Evolutionary conservation across 1,140 invertebrate species (phyloP), one percentile per base, ranked within the genome.

Genomic region (Cheumatopsyche charites): DNA sequence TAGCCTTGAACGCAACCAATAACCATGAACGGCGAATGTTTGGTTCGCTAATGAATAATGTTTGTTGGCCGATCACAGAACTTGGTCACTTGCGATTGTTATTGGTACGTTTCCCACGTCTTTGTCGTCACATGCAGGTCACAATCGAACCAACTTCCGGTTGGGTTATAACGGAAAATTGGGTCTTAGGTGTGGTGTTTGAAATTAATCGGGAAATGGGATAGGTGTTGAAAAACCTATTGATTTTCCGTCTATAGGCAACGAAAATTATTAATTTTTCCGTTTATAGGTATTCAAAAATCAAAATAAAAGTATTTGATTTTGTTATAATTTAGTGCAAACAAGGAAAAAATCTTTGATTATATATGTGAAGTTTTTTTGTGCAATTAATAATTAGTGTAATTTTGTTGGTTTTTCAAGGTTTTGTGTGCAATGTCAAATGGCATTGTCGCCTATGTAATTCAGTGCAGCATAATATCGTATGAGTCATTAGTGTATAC

Each of bases 91-190:
- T 58, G 23, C 55, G 23, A 58, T 25, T 11, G 23, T 12, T 1
- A 19, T 19, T 1, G 17, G 63, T 66, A n/a, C n/a, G n/a, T n/a
- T n/a, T 66, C 63, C 63, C 63, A 66, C 63, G 63, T 66, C 63
- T 66, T 26, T 26, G 63, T 42, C 41, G 41, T 66, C 19, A 47
- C 47, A 26, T 52, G 47, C 47, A 15, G 4, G 9, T 25, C 7
- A 58, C 55, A 58, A 58, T 58, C 11, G 21, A 23, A 36, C 29
- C 29, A 9, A 9, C 29, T 36, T 36, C 29, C 29, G 3, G 29
- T 36, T 9, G 29, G 9, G 9, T 36, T 36, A 4, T 9, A 9
- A 36, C 29, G 3, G 29, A 36, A 36, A 36, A 36, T 9, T 3
- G 9, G 29, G 29, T 4, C 29, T 4, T 36, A 9, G n/a, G n/a